Conservation (phyloP, 2,797 vertebrate genomes). For the Xiphorhynchus erythropygius region DNA sequence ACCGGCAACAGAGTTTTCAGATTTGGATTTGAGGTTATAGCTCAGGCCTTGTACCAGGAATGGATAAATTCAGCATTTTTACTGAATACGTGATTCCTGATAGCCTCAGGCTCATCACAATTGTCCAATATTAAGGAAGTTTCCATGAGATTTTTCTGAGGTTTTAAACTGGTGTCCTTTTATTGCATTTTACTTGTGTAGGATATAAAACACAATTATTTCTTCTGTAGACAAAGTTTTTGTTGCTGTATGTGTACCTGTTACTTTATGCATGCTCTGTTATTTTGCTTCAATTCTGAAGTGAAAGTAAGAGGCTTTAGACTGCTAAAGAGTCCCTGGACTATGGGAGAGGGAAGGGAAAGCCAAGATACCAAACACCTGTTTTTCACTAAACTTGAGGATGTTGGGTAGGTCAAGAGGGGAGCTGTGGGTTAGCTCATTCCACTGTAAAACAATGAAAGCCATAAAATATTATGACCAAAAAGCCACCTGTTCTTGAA, state of each 20-base stretch:
- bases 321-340: not conserved
- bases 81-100: not conserved
- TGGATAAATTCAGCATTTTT: not conserved
- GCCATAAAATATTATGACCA: slow-evolving; percentile 70
- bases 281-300: not conserved
- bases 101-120: not conserved
- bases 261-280: not conserved
- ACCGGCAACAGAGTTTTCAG: not conserved
- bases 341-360: not conserved
- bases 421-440: slow-evolving; percentile 56
- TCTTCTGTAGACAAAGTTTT: not conserved
- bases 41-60: not conserved
- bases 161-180: not conserved
- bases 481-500: slow-evolving; percentile 70
- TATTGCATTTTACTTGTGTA: not conserved
- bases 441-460: slow-evolving; percentile 68
- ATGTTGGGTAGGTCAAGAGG: slow-evolving; percentile 62
- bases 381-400: slow-evolving; percentile 67
- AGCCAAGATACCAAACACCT: slow-evolving; percentile 59
- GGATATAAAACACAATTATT: not conserved
- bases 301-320: not conserved
- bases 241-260: not conserved
- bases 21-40: not conserved
- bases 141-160: not conserved
- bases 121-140: not conserved